Conservation (phyloP, 2,888 invertebrate species). For the Lucinisca nassula region DNA sequence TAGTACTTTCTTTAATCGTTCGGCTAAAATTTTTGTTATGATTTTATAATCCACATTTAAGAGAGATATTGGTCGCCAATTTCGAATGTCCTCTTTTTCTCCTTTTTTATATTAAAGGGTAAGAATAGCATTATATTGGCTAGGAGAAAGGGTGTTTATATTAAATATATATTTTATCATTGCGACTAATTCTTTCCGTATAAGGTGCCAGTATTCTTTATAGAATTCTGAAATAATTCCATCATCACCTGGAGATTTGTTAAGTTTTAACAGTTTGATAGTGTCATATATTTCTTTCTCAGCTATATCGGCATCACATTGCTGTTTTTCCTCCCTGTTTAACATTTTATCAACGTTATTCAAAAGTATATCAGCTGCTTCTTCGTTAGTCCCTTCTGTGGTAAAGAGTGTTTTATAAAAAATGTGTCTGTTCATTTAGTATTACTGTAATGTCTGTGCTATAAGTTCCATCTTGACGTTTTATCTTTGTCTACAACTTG, state of each 20-base stretch:
- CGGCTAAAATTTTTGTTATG: slow-evolving; percentile 1
- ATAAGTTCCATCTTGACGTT: too few species aligned
- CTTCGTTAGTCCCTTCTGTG: neutral
- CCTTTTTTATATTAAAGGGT: slow-evolving; percentile 20
- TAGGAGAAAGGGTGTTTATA: neutral
- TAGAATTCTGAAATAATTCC: neutral
- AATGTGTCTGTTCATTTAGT: too few species aligned
- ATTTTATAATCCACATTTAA: slow-evolving; percentile 47
- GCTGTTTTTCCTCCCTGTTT: too few species aligned
- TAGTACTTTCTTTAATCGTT: slow-evolving; percentile 22
- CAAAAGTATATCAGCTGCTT: too few species aligned
- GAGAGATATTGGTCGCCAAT: slow-evolving; percentile 34
- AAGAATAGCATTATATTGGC: neutral
- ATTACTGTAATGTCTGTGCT: too few species aligned
- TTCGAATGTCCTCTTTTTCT: neutral
- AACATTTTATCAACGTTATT: too few species aligned
- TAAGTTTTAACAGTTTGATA: too few species aligned
- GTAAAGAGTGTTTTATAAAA: neutral
- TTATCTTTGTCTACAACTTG: too few species aligned
- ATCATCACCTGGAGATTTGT: too few species aligned
- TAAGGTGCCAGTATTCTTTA: neutral
- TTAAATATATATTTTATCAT: neutral
- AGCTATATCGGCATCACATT: too few species aligned
- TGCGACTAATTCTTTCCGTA: neutral
- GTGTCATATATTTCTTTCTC: too few species aligned